A percentile compares a stretch with the other conserved stretches of the same genome.
These are phyloP conservation scores for Drosophila pandora DNA, from an alignment of 1,140 invertebrate species.

Conservation along the genomic window DNA sequence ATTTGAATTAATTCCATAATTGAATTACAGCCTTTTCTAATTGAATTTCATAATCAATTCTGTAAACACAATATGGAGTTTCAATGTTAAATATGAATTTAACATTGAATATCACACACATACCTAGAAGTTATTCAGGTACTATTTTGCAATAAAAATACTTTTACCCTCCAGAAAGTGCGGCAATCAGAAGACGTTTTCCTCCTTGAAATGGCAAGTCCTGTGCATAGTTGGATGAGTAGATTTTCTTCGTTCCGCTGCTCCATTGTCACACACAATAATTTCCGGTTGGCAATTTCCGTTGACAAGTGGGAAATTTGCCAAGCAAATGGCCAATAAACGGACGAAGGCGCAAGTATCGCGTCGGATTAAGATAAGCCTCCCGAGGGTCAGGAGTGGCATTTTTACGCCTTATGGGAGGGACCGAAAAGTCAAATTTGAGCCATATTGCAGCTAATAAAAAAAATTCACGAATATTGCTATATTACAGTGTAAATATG, in stretches of 20 bases:
- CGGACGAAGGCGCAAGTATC: slow-evolving; percentile 6
- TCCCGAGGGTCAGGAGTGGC: slow-evolving; percentile 25
- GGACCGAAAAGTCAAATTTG: slow-evolving; percentile 1
- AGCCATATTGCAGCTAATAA: slow-evolving; percentile 10
- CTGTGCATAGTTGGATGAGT: background rate
- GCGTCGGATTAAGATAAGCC: slow-evolving; percentile 22
- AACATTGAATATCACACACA: background rate
- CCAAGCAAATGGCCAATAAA: slow-evolving; percentile 56
- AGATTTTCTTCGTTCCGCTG: slow-evolving; percentile 19
- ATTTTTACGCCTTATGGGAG: slow-evolving; percentile 16
- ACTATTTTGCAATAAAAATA: background rate
- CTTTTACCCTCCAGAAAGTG: background rate
- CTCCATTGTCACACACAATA: slow-evolving; percentile 51
- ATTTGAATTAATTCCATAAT: background rate
- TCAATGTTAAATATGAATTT: too few relatives aligned
- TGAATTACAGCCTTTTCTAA: background rate
- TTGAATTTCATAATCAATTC: background rate
- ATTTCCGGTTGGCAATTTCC: slow-evolving; percentile 57
- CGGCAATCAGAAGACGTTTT: background rate
- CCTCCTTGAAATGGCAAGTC: background rate
- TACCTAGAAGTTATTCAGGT: background rate
- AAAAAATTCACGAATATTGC: slow-evolving; percentile 9
- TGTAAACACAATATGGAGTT: background rate
- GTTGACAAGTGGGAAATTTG: slow-evolving; percentile 55
- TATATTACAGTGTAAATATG: background rate